Percentiles rank a stretch among this genome's conserved stretches.
Conservation (phyloP, 2,888 invertebrate genomes). For the Dusona sp. region DNA sequence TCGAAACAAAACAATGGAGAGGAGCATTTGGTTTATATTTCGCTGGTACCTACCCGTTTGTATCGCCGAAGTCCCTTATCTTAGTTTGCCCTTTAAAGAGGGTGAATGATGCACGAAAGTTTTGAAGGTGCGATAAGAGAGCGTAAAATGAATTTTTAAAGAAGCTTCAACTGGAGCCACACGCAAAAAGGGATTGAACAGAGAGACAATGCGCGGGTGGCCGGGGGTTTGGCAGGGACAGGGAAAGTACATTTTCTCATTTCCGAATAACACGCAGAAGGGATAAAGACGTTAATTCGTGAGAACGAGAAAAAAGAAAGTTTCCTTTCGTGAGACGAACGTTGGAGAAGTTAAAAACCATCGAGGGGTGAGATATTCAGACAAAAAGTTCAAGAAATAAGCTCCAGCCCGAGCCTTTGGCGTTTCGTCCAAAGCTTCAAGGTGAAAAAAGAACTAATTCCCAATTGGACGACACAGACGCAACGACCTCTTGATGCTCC, state of each 20-base stretch:
- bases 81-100: neutral
- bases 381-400: neutral
- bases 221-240: neutral
- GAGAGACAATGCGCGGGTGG: no score
- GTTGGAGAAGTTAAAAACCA: constrained; percentile 5
- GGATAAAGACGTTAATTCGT: constrained; percentile 36
- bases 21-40: neutral
- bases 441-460: constrained; percentile 51
- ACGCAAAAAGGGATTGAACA: neutral
- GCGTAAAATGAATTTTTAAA: neutral
- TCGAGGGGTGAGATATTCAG: neutral
- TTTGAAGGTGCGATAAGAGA: neutral
- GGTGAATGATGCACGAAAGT: neutral
- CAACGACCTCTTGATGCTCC: constrained; percentile 8
- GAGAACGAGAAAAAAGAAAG: neutral
- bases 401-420: neutral
- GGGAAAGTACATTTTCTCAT: constrained; percentile 1
- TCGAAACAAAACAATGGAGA: constrained; percentile 13
- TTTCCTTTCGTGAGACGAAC: constrained; percentile 1
- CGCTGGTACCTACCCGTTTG: neutral
- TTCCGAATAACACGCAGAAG: constrained; percentile 8
- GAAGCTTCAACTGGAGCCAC: neutral
- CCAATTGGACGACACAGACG: constrained; percentile 51
- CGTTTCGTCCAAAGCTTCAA: constrained; percentile 17
- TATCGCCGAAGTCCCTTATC: constrained; percentile 10